Evolutionary conservation across 1,140 invertebrate genomes (phyloP).

Genomic region (Euwallacea similis): DNA sequence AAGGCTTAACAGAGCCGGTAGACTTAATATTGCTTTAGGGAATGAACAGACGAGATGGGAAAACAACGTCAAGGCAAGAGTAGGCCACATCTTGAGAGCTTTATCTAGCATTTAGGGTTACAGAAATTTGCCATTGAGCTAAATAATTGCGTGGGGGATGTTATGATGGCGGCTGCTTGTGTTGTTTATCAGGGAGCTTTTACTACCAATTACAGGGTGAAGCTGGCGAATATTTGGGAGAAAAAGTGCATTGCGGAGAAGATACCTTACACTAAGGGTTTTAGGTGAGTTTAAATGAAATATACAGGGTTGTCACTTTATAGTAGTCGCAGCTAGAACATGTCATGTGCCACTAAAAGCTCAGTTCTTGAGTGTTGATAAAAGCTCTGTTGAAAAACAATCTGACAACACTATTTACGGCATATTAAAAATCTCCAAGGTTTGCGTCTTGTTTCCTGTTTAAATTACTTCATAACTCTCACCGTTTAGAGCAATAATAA

Average conservation of each 20-base stretch:
- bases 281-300: conserved; percentile 54
- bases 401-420: too few relatives aligned
- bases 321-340: neutral
- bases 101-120: conserved; percentile 14
- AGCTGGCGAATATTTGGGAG: conserved; percentile 71
- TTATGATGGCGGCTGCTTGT: conserved; percentile 79
- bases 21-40: conserved; percentile 79
- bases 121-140: conserved; percentile 56
- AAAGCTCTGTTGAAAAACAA: neutral
- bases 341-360: too few relatives aligned
- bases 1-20: conserved; percentile 75
- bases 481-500: too few relatives aligned
- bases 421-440: too few relatives aligned
- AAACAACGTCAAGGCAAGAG: conserved; percentile 66
- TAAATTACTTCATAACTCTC: too few relatives aligned
- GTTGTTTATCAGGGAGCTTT: conserved; percentile 89
- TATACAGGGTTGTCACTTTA: neutral
- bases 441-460: too few relatives aligned
- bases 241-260: conserved; percentile 60
- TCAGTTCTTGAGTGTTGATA: too few relatives aligned
- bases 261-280: conserved; percentile 71
- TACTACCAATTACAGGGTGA: conserved; percentile 71
- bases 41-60: conserved; percentile 85
- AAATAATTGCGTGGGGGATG: conserved; percentile 75
- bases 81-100: neutral